Evolutionary conservation across 30 jellyfish, hydroid and myxozoan species (phyloP).

Genomic region (Cassiopea andromeda): DNA sequence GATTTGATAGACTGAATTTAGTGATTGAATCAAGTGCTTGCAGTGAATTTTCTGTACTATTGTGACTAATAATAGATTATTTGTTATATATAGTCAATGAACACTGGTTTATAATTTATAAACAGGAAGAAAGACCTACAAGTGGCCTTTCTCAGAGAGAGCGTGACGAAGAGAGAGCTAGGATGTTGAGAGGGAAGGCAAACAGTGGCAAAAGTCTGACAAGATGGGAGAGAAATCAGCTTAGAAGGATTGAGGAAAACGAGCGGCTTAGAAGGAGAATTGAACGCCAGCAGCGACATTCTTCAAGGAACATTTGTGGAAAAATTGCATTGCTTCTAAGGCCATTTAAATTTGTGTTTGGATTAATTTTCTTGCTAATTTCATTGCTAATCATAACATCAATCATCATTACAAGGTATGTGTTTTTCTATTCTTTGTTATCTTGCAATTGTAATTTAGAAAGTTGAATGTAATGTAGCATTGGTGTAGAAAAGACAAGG

Average conservation of each 20-base stretch:
- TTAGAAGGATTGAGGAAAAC: slow-evolving; percentile 83
- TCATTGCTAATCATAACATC: slow-evolving; percentile 82
- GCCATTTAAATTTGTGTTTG: slow-evolving; percentile 86
- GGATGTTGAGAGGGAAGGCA: slow-evolving; percentile 87
- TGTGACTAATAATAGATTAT: too few relatives aligned
- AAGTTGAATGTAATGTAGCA: too few relatives aligned
- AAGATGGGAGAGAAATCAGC: slow-evolving; percentile 86
- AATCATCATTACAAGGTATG: slow-evolving; percentile 77
- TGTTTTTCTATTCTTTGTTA: neutral
- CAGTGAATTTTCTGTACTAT: too few relatives aligned
- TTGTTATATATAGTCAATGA: too few relatives aligned
- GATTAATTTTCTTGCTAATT: slow-evolving; percentile 55
- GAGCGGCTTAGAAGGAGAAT: slow-evolving; percentile 84
- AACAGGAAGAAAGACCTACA: slow-evolving; percentile 50
- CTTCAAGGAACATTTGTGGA: slow-evolving; percentile 58
- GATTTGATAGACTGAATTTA: too few relatives aligned
- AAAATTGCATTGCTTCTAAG: slow-evolving; percentile 55
- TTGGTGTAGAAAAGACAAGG: too few relatives aligned
- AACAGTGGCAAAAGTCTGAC: slow-evolving; percentile 87
- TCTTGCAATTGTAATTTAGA: too few relatives aligned
- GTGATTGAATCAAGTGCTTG: too few relatives aligned
- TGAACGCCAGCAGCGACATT: slow-evolving; percentile 60
- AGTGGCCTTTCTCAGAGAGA: slow-evolving; percentile 74
- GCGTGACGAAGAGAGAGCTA: slow-evolving; percentile 83
- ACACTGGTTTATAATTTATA: neutral